phyloP scores from a whole-genome alignment of 2,113 vertebrate species.

The Oreochromis spilurus region DNA sequence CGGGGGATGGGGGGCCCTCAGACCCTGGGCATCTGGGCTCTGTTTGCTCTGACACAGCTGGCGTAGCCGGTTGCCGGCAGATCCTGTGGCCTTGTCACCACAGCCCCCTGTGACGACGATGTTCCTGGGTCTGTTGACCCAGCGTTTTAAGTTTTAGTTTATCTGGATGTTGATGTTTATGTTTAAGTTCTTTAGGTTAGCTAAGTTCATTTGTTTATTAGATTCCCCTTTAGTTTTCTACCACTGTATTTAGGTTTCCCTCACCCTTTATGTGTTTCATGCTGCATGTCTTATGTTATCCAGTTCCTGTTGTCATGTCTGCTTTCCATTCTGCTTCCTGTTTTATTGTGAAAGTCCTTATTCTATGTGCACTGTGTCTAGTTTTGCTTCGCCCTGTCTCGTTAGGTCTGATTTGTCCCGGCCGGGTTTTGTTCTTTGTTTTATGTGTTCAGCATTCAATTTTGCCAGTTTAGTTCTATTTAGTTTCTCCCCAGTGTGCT shows the following conservation, averaged over 20 bases:
- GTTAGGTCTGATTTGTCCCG: background rate
- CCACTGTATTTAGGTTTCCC: accelerated
- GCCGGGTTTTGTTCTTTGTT: background rate
- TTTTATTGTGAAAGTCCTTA: background rate
- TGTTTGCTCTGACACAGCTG: too few relatives aligned
- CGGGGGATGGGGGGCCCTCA: accelerated
- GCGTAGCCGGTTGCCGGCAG: background rate
- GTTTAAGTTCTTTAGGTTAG: background rate
- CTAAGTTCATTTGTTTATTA: background rate
- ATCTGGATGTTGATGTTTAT: background rate
- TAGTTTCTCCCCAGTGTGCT: background rate
- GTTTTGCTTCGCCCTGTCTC: accelerated
- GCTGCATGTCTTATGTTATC: background rate
- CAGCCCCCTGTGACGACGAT: accelerated
- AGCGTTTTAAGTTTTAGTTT: background rate
- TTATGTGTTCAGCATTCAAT: too few relatives aligned
- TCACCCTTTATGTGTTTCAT: background rate
- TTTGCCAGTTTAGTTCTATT: too few relatives aligned
- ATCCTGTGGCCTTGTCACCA: background rate
- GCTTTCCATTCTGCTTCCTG: background rate
- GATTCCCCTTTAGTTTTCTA: background rate
- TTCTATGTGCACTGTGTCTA: background rate
- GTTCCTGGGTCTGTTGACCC: background rate
- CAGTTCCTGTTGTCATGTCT: background rate
- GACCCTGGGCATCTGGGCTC: background rate